Percentiles rank a stretch among this genome's conserved stretches.
phyloP scores from a whole-genome alignment of 2,113 vertebrate species.

The Onychorhynchus coronatus region DNA sequence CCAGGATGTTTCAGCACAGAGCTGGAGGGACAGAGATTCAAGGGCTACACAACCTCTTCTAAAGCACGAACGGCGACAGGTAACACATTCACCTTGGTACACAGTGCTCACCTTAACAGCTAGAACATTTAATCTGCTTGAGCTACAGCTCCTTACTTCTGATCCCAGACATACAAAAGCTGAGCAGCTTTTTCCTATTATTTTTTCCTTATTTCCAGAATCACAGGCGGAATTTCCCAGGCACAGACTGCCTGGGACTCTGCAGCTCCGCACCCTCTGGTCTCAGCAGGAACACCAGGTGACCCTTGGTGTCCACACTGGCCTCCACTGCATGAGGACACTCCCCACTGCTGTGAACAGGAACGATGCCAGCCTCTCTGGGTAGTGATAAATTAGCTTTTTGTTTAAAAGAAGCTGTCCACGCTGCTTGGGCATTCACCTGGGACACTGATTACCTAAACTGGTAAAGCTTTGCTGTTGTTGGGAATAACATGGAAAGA shows the following conservation, averaged over 20 bases:
- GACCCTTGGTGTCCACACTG: neutral
- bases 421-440: neutral
- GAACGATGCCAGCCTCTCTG: neutral
- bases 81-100: neutral
- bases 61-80: neutral
- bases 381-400: neutral
- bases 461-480: neutral
- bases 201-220: neutral
- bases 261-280: neutral
- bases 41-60: neutral
- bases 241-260: accelerated
- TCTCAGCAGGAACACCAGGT: neutral
- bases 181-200: neutral
- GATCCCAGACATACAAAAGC: neutral
- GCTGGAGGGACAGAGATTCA: neutral
- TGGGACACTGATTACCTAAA: no score
- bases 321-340: neutral
- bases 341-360: neutral
- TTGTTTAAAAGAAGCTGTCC: neutral
- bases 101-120: neutral
- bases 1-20: neutral
- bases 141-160: neutral
- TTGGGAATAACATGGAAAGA: neutral
- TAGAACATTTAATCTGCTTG: neutral
- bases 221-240: neutral